Evolutionary conservation across 2,888 invertebrate species (phyloP), one percentile per base, ranked within the genome.

Genomic region (Cactoblastis cactorum): DNA sequence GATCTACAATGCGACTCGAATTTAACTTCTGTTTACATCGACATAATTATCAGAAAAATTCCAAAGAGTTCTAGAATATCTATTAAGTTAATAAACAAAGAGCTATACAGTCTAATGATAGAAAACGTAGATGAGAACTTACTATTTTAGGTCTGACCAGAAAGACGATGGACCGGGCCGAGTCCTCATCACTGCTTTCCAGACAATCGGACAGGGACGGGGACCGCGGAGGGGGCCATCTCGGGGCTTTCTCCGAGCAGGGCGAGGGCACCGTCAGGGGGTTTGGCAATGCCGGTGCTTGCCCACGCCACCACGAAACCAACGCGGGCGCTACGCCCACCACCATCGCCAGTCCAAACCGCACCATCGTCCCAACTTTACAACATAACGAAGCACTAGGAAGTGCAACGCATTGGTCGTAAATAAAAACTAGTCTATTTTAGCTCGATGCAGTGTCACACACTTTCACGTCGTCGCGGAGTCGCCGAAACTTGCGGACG

Each of bases 201-300:
- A 90, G 71, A 57, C 90, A 90, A 65, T 91, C 90, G 1, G 90
- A 90, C 51, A 90, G 70, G 4, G 90, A 90, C 3, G 90, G 90
- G 28, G 89, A 84, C 45, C 85, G 75, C 17, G 63, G 74, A 53
- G 78, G 69, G 32, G 83, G 80, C 83, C 86, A 87, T 57, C 69
- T 76, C 18, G 74, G 71, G 11, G 70, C 65, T 65, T 79, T 83
- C 57, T 83, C 86, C 18, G 72, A 65, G 43, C 65, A 64, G 59
- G 71, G 56, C 45, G 74, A 65, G 22, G 68, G 54, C 54, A 72
- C 50, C 45, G 71, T 61, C 65, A 81, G 62, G 52, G 77, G 79
- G 52, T 73, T 60, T 19, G 77, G 74, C 61, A 80, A 55, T 70
- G 67, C 66, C 32, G 76, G 63, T 1, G 77, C 74, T 53, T 80